Conservation (phyloP, 2,113 vertebrate genomes). For the Puntigrus tetrazona region DNA sequence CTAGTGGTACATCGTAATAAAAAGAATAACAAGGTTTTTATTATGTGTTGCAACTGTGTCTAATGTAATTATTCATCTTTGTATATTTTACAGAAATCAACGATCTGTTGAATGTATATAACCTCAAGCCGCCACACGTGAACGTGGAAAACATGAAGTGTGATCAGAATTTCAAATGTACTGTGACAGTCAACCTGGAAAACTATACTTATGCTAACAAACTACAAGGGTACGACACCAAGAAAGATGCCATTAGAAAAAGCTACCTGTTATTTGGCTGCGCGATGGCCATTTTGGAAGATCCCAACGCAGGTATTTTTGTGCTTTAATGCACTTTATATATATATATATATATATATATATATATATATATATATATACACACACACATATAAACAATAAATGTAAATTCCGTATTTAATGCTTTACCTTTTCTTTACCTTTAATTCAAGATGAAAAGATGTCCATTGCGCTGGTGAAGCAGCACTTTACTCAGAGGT, state of each 20-base stretch:
- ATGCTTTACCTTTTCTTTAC: neutral
- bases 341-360: neutral
- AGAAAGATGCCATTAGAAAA: constrained; percentile 47
- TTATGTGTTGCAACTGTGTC: neutral
- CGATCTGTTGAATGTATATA: constrained; percentile 20
- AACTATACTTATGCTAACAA: constrained; percentile 38
- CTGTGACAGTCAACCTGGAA: constrained; percentile 35
- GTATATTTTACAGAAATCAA: constrained; percentile 45
- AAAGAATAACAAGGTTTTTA: neutral
- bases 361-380: neutral
- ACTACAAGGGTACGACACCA: neutral
- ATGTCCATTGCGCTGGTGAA: constrained; percentile 32
- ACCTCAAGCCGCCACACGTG: constrained; percentile 44
- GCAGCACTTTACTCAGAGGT: constrained; percentile 42
- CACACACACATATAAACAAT: no score
- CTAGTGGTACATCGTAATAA: neutral
- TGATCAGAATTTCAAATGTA: constrained; percentile 23
- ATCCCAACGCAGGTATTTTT: constrained; percentile 36
- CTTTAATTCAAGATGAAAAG: constrained; percentile 39
- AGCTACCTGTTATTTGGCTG: constrained; percentile 34
- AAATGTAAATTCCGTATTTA: neutral
- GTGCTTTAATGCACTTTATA: no score
- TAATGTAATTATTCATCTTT: neutral
- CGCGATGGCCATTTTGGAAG: constrained; percentile 20
- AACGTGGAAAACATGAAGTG: neutral